Percentiles rank a stretch among this genome's conserved stretches.
These are phyloP conservation scores for Clanis bilineata DNA, from an alignment of 2,888 invertebrate species.

Conservation along the genomic window DNA sequence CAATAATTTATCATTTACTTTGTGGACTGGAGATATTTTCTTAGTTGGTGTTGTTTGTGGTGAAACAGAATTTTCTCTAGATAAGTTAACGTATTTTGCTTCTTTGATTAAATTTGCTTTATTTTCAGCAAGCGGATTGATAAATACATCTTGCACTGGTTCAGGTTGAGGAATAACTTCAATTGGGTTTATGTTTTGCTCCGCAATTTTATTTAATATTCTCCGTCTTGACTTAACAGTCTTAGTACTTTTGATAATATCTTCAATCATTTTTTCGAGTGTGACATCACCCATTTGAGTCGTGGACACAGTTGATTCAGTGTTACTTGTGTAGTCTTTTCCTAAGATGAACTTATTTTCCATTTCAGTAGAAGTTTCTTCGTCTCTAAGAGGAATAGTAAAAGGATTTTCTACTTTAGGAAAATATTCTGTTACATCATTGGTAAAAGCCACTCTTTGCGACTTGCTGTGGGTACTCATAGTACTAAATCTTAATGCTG, in stretches of 20 bases:
- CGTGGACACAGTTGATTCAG: conserved; percentile 74
- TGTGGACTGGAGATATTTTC: conserved; percentile 56
- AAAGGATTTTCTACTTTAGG: conserved; percentile 75
- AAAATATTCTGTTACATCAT: conserved; percentile 77
- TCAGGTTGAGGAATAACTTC: conserved; percentile 58
- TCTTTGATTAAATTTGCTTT: conserved; percentile 72
- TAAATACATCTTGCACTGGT: conserved; percentile 65
- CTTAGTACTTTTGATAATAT: conserved; percentile 82
- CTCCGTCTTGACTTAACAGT: conserved; percentile 70
- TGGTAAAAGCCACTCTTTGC: conserved; percentile 51
- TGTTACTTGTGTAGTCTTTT: conserved; percentile 61
- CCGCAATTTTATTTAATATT: conserved; percentile 51
- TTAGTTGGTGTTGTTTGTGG: conserved; percentile 66
- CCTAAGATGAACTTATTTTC: conserved; percentile 75
- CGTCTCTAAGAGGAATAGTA: conserved; percentile 64
- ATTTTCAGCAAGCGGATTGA: conserved; percentile 66
- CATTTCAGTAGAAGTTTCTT: conserved; percentile 74
- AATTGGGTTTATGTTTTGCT: conserved; percentile 39
- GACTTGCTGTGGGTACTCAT: conserved; percentile 69
- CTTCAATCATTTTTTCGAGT: conserved; percentile 84
- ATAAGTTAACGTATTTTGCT: conserved; percentile 69
- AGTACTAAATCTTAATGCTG: conserved; percentile 81
- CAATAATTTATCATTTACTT: conserved; percentile 62
- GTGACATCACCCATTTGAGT: conserved; percentile 79
- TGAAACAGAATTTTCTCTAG: conserved; percentile 72